These are phyloP conservation scores for Drosophila ustulata DNA, from an alignment of 2,888 invertebrate species.

Conservation along the genomic window DNA sequence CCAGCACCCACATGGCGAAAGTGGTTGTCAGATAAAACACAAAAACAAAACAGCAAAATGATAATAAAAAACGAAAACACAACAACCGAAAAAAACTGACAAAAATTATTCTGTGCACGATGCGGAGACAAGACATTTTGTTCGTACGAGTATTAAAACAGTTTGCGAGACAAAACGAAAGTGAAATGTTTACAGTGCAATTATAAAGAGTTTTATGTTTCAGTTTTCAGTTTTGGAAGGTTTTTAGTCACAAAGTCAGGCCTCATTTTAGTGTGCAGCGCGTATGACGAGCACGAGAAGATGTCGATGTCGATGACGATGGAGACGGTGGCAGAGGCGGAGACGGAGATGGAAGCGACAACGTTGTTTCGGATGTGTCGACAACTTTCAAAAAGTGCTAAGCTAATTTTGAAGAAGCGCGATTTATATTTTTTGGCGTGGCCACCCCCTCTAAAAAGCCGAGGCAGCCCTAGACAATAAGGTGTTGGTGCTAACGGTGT, in stretches of 20 bases:
- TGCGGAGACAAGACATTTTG: conserved; percentile 64
- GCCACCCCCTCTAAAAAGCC: conserved; percentile 55
- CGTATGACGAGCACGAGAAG: conserved; percentile 53
- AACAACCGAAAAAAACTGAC: conserved; percentile 15
- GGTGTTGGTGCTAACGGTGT: conserved; percentile 46
- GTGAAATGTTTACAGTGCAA: conserved; percentile 79
- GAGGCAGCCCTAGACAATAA: conserved; percentile 21
- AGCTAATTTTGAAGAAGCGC: conserved; percentile 59
- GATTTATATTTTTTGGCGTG: conserved; percentile 36
- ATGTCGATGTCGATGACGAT: not conserved
- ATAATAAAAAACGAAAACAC: conserved; percentile 22
- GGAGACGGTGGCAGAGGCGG: not conserved
- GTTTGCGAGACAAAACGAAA: conserved; percentile 66
- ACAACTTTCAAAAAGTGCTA: conserved; percentile 79
- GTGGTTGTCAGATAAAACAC: conserved; percentile 32
- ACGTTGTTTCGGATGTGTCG: conserved; percentile 33
- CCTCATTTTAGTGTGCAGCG: conserved; percentile 69
- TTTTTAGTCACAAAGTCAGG: conserved; percentile 24
- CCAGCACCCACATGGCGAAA: conserved; percentile 74
- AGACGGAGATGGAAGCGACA: not conserved
- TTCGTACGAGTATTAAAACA: conserved; percentile 48
- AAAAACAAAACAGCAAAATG: conserved; percentile 3
- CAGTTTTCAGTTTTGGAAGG: conserved; percentile 66
- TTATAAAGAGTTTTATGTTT: conserved; percentile 81
- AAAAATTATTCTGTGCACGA: conserved; percentile 79